Evolutionary conservation across 2,888 invertebrate species (phyloP).

Genomic region (Drosophila diplacantha): DNA sequence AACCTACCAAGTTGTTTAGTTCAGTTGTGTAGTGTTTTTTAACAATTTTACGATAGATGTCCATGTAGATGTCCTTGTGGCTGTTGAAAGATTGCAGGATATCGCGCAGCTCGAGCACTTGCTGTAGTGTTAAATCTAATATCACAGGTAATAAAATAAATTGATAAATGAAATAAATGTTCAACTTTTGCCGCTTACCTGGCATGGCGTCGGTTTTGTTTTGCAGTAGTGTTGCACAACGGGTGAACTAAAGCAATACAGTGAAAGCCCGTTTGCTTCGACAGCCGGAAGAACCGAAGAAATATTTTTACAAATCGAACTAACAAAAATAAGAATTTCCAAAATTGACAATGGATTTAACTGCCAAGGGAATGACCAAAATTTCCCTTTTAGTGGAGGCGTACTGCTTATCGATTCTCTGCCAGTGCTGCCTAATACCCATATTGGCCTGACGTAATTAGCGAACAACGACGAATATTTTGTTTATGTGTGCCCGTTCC

Average conservation of each 20-base stretch:
- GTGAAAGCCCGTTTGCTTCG: not conserved
- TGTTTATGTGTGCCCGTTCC: conserved; percentile 50
- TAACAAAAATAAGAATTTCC: too few species aligned
- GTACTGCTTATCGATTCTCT: conserved; percentile 8
- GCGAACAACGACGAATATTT: conserved; percentile 39
- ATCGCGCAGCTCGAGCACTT: conserved; percentile 62
- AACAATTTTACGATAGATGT: conserved; percentile 59
- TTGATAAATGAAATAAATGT: not conserved
- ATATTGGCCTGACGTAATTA: conserved; percentile 59
- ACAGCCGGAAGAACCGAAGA: too few species aligned
- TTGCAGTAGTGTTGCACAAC: conserved; percentile 27
- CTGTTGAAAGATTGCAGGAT: conserved; percentile 62
- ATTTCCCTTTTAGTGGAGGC: not conserved
- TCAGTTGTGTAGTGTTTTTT: conserved; percentile 63
- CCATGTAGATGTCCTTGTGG: conserved; percentile 36
- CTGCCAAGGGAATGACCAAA: not conserved
- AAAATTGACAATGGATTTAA: not conserved
- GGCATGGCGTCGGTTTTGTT: conserved; percentile 40
- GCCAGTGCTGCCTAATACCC: conserved; percentile 30
- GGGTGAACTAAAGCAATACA: not conserved
- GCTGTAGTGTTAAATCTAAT: conserved; percentile 68
- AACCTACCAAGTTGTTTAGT: conserved; percentile 65
- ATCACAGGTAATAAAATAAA: not conserved
- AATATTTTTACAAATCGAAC: not conserved
- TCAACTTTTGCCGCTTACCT: conserved; percentile 34